A percentile compares a stretch with the other conserved stretches of the same genome.
Conservation (phyloP, 92 coral and sea anemone genomes). For the Phenganax subtilis region DNA sequence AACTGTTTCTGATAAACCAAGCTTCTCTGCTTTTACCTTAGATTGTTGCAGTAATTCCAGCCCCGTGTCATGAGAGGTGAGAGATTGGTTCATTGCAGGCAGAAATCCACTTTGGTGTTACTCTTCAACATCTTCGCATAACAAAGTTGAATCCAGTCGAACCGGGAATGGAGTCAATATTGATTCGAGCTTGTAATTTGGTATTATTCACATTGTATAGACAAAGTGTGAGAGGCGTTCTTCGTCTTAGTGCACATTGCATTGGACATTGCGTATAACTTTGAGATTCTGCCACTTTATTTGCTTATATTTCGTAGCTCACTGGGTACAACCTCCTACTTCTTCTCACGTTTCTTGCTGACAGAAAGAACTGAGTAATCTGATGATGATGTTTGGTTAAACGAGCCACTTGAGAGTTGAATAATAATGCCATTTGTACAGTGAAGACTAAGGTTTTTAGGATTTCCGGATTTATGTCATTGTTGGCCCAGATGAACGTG, state of each 20-base stretch:
- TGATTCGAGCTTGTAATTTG: neutral
- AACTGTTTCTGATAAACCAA: conserved; percentile 25
- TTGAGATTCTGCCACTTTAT: conserved; percentile 3
- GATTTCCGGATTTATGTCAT: conserved; percentile 26
- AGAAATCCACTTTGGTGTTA: conserved; percentile 21
- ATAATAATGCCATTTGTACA: conserved; percentile 29
- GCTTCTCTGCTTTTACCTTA: conserved; percentile 32
- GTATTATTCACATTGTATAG: neutral
- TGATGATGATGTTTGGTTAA: neutral
- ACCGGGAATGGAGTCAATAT: too few species aligned
- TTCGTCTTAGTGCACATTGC: conserved; percentile 17
- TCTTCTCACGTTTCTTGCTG: neutral
- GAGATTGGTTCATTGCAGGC: conserved; percentile 33
- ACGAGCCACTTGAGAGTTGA: neutral
- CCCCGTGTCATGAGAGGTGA: conserved; percentile 15
- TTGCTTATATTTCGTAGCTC: neutral
- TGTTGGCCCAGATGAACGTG: conserved; percentile 11
- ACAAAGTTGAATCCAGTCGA: conserved; percentile 22
- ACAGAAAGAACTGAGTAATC: neutral
- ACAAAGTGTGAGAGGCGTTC: neutral
- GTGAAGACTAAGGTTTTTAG: conserved; percentile 17
- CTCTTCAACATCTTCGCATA: neutral
- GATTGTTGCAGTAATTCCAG: conserved; percentile 26
- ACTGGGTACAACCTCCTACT: neutral
- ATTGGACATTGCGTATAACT: neutral